phyloP scores from a whole-genome alignment of 2,888 invertebrate genomes.

The Cephus pulcher region DNA sequence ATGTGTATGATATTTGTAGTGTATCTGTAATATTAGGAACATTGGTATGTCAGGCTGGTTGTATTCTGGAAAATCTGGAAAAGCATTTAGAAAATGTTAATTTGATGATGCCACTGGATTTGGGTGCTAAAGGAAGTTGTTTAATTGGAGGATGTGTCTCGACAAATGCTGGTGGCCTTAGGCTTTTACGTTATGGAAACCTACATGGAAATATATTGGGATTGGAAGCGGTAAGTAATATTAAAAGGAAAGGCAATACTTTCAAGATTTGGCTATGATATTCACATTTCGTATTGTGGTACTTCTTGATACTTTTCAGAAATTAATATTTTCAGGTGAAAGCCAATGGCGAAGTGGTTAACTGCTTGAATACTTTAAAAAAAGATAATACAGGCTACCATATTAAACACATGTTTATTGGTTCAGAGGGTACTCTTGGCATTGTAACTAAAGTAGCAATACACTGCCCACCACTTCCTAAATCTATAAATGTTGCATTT shows the following conservation, averaged over 20 bases:
- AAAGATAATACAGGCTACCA: constrained; percentile 99
- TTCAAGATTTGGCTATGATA: not conserved
- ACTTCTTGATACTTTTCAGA: not conserved
- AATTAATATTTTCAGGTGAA: constrained; percentile 72
- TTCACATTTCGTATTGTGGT: not conserved
- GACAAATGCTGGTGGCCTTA: constrained; percentile 95
- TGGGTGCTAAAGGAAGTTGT: constrained; percentile 96
- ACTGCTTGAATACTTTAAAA: constrained; percentile 86
- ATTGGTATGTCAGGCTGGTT: constrained; percentile 91
- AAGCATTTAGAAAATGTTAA: constrained; percentile 75
- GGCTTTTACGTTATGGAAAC: constrained; percentile 95
- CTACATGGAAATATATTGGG: constrained; percentile 92
- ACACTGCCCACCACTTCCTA: constrained; percentile 87
- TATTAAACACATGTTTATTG: constrained; percentile 95
- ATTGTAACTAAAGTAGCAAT: constrained; percentile 92
- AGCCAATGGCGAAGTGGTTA: constrained; percentile 86
- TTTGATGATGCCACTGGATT: constrained; percentile 95
- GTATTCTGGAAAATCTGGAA: constrained; percentile 89
- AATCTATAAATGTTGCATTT: constrained; percentile 87
- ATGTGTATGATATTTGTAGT: constrained; percentile 17
- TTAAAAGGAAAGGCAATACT: not conserved
- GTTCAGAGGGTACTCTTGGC: constrained; percentile 97
- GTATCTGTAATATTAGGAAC: constrained; percentile 70
- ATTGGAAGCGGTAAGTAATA: constrained; percentile 83
- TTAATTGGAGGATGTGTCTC: constrained; percentile 96